Percentiles rank a stretch among this genome's conserved stretches.
Conservation (phyloP, 2,888 invertebrate species). For the Anodontia alba region DNA sequence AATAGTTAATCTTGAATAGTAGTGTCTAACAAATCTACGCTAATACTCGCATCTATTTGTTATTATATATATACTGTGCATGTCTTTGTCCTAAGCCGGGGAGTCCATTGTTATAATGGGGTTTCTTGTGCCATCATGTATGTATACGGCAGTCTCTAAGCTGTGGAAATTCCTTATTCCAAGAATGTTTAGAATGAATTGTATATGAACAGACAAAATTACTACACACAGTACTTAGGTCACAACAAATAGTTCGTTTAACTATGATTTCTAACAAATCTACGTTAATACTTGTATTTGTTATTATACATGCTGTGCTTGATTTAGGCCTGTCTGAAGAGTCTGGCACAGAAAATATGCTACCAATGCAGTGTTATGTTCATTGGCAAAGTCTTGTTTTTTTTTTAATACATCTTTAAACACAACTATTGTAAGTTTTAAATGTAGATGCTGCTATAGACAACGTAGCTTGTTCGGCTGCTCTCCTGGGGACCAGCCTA, state of each 20-base stretch:
- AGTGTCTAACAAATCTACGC: constrained; percentile 1
- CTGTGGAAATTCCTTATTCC: not conserved
- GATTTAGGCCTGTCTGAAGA: not conserved
- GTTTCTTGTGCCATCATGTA: no score
- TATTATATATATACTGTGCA: not conserved
- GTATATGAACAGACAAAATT: not conserved
- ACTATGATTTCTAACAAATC: constrained; percentile 7
- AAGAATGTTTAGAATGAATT: not conserved
- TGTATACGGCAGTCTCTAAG: no score
- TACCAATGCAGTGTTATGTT: not conserved
- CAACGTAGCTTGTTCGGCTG: not conserved
- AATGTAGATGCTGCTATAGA: constrained; percentile 18
- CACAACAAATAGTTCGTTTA: constrained; percentile 11
- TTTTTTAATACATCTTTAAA: not conserved
- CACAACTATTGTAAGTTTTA: not conserved
- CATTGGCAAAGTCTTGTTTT: not conserved
- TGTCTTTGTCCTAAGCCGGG: not conserved
- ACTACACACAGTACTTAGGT: not conserved
- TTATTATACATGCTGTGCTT: not conserved
- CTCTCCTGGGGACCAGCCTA: constrained; percentile 10
- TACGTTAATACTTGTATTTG: constrained; percentile 20
- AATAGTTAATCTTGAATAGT: no score
- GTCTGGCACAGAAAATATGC: constrained; percentile 13
- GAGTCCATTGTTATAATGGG: not conserved
- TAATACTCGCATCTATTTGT: constrained; percentile 11